phyloP scores from a whole-genome alignment of 2,113 vertebrate species.

The Thalassarche chlororhynchos region DNA sequence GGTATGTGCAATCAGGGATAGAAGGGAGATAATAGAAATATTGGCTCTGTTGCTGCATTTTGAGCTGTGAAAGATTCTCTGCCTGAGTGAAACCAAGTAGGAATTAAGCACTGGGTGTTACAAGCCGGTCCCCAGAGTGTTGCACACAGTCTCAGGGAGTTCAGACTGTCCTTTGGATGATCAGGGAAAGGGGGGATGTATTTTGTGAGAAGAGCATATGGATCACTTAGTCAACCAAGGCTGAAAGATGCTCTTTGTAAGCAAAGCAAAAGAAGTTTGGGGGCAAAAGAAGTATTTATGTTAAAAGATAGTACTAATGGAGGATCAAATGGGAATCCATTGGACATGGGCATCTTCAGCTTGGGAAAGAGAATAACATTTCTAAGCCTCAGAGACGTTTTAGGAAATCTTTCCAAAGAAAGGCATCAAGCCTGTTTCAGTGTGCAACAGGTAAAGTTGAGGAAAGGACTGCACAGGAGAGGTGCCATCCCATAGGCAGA shows the following conservation, averaged over 20 bases:
- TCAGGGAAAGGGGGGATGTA: not conserved
- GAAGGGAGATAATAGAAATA: not conserved
- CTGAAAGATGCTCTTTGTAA: not conserved
- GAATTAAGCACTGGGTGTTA: not conserved
- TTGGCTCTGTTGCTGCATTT: not conserved
- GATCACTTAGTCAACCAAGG: not conserved
- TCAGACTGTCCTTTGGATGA: not conserved
- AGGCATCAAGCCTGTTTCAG: not conserved
- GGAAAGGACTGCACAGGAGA: not conserved
- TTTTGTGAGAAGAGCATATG: not conserved
- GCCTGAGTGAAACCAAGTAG: not conserved
- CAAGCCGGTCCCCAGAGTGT: not conserved
- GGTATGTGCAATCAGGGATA: not conserved
- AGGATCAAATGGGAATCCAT: not conserved
- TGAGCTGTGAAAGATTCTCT: not conserved
- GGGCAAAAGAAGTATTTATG: not conserved
- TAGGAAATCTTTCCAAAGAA: not conserved
- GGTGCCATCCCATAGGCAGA: not conserved
- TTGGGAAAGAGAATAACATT: not conserved
- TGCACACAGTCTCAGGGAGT: not conserved
- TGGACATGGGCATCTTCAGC: not conserved
- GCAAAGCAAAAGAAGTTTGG: not conserved
- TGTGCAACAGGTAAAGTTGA: not conserved
- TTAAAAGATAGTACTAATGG: not conserved
- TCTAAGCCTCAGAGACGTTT: not conserved